phyloP scores from a whole-genome alignment of 2,888 invertebrate species.

The Anthoptus insignis region DNA sequence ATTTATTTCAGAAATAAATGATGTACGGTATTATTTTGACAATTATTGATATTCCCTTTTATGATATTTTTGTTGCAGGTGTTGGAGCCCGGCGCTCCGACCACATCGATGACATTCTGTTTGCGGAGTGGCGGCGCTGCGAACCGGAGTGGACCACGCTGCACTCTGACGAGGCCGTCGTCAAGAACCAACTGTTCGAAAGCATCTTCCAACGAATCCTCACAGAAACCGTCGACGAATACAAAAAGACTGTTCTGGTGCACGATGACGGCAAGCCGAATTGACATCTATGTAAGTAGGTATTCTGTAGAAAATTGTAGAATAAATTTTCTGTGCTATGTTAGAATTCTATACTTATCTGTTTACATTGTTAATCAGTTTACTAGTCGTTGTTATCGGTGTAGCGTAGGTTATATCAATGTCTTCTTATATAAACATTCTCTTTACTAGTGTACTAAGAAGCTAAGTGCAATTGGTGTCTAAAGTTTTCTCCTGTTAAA shows the following conservation, averaged over 20 bases:
- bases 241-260: slow-evolving; percentile 67
- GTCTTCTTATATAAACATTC: background rate
- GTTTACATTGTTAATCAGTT: slow-evolving; percentile 26
- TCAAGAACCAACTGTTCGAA: slow-evolving; percentile 79
- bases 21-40: no score
- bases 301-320: slow-evolving; percentile 2
- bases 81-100: slow-evolving; percentile 73
- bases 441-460: background rate
- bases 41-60: no score
- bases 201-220: slow-evolving; percentile 78
- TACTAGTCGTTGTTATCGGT: slow-evolving; percentile 31
- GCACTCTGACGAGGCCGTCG: slow-evolving; percentile 70
- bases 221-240: slow-evolving; percentile 74
- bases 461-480: background rate
- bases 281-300: background rate
- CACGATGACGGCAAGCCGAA: slow-evolving; percentile 35
- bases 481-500: background rate
- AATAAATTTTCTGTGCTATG: slow-evolving; percentile 11
- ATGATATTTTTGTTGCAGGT: slow-evolving; percentile 59
- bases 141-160: slow-evolving; percentile 79
- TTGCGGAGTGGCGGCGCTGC: slow-evolving; percentile 78
- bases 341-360: slow-evolving; percentile 9
- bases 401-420: slow-evolving; percentile 12
- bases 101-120: slow-evolving; percentile 79
- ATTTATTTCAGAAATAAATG: no score